Evolutionary conservation across 2,888 invertebrate genomes (phyloP), one percentile per base, ranked within the genome.

Genomic region (Drosophila fungiperda): DNA sequence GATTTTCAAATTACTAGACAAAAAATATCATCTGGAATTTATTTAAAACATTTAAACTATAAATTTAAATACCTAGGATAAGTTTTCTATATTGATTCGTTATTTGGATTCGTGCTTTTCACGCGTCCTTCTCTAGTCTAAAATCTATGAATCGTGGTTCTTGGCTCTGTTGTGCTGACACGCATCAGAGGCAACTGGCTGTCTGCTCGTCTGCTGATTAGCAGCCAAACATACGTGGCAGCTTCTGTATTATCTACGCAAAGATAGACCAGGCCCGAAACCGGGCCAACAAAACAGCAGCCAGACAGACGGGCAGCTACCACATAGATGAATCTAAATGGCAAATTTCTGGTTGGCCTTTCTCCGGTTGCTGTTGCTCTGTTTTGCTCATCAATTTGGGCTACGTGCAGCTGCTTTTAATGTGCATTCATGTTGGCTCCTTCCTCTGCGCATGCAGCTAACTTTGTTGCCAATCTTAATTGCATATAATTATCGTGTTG

Each of bases 401-500:
- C 36, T 70, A 79, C 79, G 82, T 82, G 78, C 75, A 68, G 54
- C 62, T 70, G 74, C 67, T 78, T 61, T 69, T 68, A 76, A 68
- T 71, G 76, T 67, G 55, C 67, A 68, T 70, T 75, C 71, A 62
- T 63, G 20, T 76, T 38, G 66, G 53, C 38, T 54, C 12, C n/a
- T 12, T 33, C 64, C 40, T 33, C 17, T 58, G 64, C 45, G 35
- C 32, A 52, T 50, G 71, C 35, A 59, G 54, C 60, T 50, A 76
- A 88, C 69, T 68, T 73, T 70, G 73, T 72, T 83, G 53, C 42
- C 42, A 32, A 67, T 69, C 72, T 77, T 82, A 87, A 87, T 89
- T 82, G 77, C 73, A 61, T 75, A 71, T 85, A 85, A 85, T 85
- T 85, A 83, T 68, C 68, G 62, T 76, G 89, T 84, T 84, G 85